Percentiles rank a stretch among this genome's conserved stretches.
phyloP scores from a whole-genome alignment of 2,888 invertebrate genomes.

The Syritta pipiens region DNA sequence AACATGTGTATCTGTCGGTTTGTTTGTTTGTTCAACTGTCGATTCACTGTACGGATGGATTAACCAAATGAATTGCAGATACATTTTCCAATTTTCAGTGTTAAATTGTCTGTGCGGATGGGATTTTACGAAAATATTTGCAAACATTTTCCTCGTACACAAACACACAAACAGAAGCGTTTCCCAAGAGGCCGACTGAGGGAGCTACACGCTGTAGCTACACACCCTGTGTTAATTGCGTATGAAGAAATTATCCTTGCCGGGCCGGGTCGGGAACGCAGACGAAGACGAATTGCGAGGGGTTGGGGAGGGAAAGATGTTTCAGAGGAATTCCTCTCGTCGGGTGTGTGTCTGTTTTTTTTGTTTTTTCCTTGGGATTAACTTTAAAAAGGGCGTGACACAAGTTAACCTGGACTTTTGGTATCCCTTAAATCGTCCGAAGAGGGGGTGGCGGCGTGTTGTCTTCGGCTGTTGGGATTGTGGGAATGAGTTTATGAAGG shows the following conservation, averaged over 20 bases:
- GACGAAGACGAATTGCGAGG: conserved; percentile 50
- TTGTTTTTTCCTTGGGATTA: too few relatives aligned
- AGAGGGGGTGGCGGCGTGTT: too few relatives aligned
- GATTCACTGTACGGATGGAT: conserved; percentile 63
- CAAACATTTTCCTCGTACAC: conserved; percentile 37
- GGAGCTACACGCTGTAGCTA: neutral
- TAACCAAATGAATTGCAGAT: conserved; percentile 65
- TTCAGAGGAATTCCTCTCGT: too few relatives aligned
- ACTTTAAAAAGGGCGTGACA: too few relatives aligned
- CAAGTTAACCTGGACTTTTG: too few relatives aligned
- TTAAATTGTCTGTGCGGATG: conserved; percentile 51
- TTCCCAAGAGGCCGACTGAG: too few relatives aligned
- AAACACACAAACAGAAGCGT: too few relatives aligned
- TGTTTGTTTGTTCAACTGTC: conserved; percentile 69
- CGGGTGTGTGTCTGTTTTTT: too few relatives aligned
- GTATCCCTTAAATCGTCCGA: too few relatives aligned
- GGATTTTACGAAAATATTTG: conserved; percentile 52
- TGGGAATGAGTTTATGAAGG: too few relatives aligned
- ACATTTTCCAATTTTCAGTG: conserved; percentile 56
- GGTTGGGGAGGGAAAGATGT: conserved; percentile 6
- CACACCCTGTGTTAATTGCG: conserved; percentile 41
- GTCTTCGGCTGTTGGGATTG: too few relatives aligned
- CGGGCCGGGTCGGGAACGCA: conserved; percentile 2
- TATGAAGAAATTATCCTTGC: conserved; percentile 14
- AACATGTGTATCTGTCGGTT: conserved; percentile 64